Base-by-base conservation (phyloP, 2,888 invertebrate genomes). In the Acrobasis suavella region DNA sequence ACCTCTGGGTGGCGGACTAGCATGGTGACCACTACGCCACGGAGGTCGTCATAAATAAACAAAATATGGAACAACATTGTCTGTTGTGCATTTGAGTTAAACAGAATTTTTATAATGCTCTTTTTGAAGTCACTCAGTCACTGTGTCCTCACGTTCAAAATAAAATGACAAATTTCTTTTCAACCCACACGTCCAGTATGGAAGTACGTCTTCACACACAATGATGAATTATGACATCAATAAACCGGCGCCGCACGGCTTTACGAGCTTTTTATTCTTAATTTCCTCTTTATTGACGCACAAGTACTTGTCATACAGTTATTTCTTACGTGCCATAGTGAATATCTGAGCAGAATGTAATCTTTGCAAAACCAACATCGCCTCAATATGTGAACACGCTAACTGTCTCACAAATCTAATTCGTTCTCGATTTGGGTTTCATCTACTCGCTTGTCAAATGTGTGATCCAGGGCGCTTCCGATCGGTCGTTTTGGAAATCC, bases 211-310 rank as follows among this genome's bases (percentile, higher is more conserved):
- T 38, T 22, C 8, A 42, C 14, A 17, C 16, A 56, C 42, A 56
- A 42, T 42, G 10, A 42, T 56, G 56, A 56, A 56, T 56, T 56
- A 56, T 42, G 39, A 56, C 42, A 10, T 42, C 56, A 56, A 56
- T 56, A 56, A 56, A 56, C 16, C 12, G 55, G 16, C 55, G 55
- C 55, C 55, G 55, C 37, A 46, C 42, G 42, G 17, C 17, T 56
- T 56, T 56, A 56, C 56, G 56, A 56, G 56, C 17, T 56, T 56
- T 56, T 56, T 56, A 42, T 42, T 56, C 56, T 56, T 56, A 56
- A 56, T 56, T 56, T 56, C 56, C 42, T 56, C 39, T 56, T 42
- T 22, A 56, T 42, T 56, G 56, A 56, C 56, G 56, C 56, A 56
- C 56, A 22, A 42, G 56, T 56, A 56, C n/a, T 56, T 56, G 56